A percentile compares a stretch with the other conserved stretches of the same genome.
phyloP scores from a whole-genome alignment of 2,113 vertebrate species.

The Notechis scutatus region DNA sequence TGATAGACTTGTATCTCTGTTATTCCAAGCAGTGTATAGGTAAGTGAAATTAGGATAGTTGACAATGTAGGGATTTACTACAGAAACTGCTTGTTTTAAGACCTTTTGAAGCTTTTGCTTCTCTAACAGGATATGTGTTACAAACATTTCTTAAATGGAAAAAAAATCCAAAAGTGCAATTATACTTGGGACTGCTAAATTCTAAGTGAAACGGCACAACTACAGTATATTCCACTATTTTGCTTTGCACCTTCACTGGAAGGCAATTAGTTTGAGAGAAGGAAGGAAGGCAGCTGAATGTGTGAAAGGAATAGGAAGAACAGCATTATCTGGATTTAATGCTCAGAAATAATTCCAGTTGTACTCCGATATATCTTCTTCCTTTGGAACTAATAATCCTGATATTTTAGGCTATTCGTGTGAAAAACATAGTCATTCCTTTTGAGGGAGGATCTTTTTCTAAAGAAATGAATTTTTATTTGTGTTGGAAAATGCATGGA shows the following conservation, averaged over 20 bases:
- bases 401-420: neutral
- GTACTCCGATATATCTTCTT: neutral
- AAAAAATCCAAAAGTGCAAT: neutral
- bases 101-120: neutral
- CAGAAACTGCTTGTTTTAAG: neutral
- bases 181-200: neutral
- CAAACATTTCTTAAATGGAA: neutral
- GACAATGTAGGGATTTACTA: neutral
- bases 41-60: neutral
- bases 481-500: neutral
- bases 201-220: neutral
- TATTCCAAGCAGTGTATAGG: neutral
- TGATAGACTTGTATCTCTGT: neutral
- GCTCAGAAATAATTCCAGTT: neutral
- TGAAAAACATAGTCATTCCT: neutral
- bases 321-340: neutral
- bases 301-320: neutral
- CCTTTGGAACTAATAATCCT: slow-evolving; percentile 1
- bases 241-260: neutral
- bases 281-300: neutral
- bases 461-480: slow-evolving; percentile 2
- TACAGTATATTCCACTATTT: neutral
- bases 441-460: neutral
- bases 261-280: neutral
- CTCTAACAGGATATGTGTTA: neutral